Percentiles rank a stretch among this genome's conserved stretches.
phyloP scores from a whole-genome alignment of 2,888 invertebrate species.

The Ecliptopera silaceata region DNA sequence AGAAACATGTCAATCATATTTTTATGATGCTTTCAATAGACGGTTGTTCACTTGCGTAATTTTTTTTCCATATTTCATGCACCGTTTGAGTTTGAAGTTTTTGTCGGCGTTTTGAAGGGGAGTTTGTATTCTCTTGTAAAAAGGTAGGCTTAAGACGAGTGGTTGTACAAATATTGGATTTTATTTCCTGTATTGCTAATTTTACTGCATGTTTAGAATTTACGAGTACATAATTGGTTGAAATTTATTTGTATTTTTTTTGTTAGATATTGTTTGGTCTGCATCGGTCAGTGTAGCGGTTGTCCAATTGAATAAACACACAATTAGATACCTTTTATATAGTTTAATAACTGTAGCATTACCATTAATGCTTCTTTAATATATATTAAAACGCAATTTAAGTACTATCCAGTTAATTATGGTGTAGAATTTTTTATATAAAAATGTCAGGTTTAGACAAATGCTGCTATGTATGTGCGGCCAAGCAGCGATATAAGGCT shows the following conservation, averaged over 20 bases:
- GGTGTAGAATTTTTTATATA: no score
- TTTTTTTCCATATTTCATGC: conserved; percentile 78
- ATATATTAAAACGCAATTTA: no score
- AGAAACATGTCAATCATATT: conserved; percentile 83
- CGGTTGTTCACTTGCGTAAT: conserved; percentile 77
- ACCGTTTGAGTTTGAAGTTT: conserved; percentile 60
- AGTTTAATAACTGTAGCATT: no score
- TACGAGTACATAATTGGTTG: conserved; percentile 15
- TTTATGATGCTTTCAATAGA: conserved; percentile 77
- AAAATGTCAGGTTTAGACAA: no score
- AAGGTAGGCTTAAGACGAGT: conserved; percentile 39
- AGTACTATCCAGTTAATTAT: no score
- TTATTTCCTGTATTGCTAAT: conserved; percentile 62
- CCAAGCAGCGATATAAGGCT: no score
- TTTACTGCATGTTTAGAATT: conserved; percentile 20
- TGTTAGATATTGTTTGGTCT: conserved; percentile 7
- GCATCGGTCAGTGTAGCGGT: conserved; percentile 18
- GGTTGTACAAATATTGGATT: conserved; percentile 59
- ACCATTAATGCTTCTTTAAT: no score
- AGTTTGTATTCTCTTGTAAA: conserved; percentile 56
- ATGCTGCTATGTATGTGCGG: no score
- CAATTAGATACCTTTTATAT: conserved; percentile 4
- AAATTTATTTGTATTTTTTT: conserved; percentile 13
- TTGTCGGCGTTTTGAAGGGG: conserved; percentile 56
- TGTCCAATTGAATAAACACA: conserved; percentile 10